Evolutionary conservation across 2,113 vertebrate species (phyloP).

Genomic region (Dicerorhinus sumatrensis): DNA sequence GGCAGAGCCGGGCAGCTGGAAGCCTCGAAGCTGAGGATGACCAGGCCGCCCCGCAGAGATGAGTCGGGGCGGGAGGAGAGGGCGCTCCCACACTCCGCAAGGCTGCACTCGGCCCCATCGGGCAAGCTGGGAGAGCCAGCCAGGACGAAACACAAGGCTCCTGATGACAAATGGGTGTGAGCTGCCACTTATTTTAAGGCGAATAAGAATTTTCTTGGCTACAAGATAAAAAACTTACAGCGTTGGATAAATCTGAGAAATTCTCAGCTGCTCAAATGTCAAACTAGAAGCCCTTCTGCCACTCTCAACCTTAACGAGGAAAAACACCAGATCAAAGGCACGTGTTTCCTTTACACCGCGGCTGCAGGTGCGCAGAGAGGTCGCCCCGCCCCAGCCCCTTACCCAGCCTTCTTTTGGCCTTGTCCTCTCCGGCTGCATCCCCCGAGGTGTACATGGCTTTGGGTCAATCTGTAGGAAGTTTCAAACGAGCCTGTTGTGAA

Average conservation of each 20-base stretch:
- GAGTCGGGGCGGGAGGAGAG: too few relatives aligned
- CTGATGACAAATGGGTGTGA: not conserved
- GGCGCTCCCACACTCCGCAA: too few relatives aligned
- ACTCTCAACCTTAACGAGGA: not conserved
- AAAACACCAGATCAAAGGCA: not conserved
- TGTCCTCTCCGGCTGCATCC: conserved; percentile 98
- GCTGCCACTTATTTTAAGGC: not conserved
- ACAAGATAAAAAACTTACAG: not conserved
- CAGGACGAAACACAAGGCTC: not conserved
- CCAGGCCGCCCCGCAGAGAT: too few relatives aligned
- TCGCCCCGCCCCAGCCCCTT: conserved; percentile 80
- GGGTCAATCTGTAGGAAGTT: conserved; percentile 95
- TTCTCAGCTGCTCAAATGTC: not conserved
- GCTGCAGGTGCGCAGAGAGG: fast-evolving
- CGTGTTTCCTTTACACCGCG: fast-evolving
- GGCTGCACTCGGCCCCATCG: not conserved
- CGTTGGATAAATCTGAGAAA: too few relatives aligned
- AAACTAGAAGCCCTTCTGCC: fast-evolving
- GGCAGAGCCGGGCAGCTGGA: not conserved
- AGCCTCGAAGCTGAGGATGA: not conserved
- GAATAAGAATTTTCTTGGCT: not conserved
- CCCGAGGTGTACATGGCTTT: conserved; percentile 98
- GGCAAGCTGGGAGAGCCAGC: not conserved
- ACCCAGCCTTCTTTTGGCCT: conserved; percentile 98
- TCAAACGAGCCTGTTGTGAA: conserved; percentile 69